Evolutionary conservation across 1,140 invertebrate species (phyloP), one percentile per base, ranked within the genome.

Genomic region (Trachymyrmex septentrionalis): DNA sequence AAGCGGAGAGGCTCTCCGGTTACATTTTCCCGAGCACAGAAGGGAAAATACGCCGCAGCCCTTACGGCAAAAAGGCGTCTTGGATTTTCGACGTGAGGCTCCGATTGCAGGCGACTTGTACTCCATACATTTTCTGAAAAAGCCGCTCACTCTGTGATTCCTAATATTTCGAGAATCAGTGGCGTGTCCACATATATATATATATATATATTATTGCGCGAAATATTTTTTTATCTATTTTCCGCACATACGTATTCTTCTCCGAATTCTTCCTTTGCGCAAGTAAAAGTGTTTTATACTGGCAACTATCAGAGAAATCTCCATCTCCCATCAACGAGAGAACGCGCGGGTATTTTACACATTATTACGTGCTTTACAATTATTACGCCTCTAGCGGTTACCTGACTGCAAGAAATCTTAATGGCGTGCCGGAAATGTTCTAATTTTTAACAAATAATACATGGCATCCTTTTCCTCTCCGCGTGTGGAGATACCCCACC

Each of bases 361-460:
- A 86, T 88, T 86, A 80, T 86, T 88, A 75, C 81, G 55, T 67
- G 81, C 67, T 77, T 44, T 78, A 59, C 80, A 86, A 86, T 88
- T 86, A 80, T 88, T 86, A 80, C 72, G 61, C 86, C 76, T 71
- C 72, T 38, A 76, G 9, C 38, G 12, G 71, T 78, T 72, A 59
- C n/a, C 34, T 75, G 61, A 59, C 24, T 30, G 81, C 27, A 44
- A 67, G 38, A 38, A 63, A 38, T 82, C 72, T 69, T 82, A 77
- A 63, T 27, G 53, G 57, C 71, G 24, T 48, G 66, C 57, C 72
- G 89, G 88, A 92, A 91, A 91, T 71, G 86, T 82, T 92, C 73
- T 88, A 92, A 91, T 91, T 92, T 92, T 87, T 84, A 86, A 90
- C 91, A 90, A 92, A 92, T 80, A 82, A 87, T 87, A 55, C 38